phyloP scores from a whole-genome alignment of 2,797 vertebrate species.

The Crenichthys baileyi region DNA sequence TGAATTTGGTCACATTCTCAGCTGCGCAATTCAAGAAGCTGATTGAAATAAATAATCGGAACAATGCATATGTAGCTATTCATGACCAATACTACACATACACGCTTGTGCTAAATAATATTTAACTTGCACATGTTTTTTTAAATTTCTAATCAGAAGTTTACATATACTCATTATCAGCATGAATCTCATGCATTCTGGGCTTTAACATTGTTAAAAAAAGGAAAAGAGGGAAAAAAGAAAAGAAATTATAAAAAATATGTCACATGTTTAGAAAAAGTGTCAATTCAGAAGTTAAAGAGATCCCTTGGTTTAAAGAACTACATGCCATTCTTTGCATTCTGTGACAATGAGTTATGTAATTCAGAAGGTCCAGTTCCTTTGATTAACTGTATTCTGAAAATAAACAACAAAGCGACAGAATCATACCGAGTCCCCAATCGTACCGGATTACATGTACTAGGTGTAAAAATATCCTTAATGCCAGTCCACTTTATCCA shows the following conservation, averaged over 20 bases:
- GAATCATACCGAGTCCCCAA: no score
- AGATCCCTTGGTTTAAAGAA: neutral
- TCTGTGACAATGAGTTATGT: neutral
- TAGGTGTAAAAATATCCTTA: no score
- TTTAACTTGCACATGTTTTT: conserved; percentile 3
- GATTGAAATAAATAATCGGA: conserved; percentile 20
- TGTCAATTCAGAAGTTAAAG: neutral
- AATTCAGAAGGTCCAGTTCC: neutral
- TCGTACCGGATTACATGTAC: no score
- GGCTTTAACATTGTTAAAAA: neutral
- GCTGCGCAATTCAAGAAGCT: conserved; percentile 21
- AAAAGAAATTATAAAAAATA: neutral
- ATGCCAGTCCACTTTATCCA: no score
- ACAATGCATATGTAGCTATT: neutral
- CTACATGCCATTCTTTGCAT: neutral
- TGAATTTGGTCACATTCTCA: conserved; percentile 37
- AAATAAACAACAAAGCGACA: no score
- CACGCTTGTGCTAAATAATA: neutral
- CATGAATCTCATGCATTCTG: neutral
- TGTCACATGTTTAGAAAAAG: neutral
- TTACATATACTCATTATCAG: neutral
- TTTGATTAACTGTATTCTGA: neutral
- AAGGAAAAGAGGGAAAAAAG: neutral
- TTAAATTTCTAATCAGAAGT: neutral
- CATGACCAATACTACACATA: neutral